Evolutionary conservation across 2,888 invertebrate species (phyloP).

Genomic region (Philopedon plagiatum): DNA sequence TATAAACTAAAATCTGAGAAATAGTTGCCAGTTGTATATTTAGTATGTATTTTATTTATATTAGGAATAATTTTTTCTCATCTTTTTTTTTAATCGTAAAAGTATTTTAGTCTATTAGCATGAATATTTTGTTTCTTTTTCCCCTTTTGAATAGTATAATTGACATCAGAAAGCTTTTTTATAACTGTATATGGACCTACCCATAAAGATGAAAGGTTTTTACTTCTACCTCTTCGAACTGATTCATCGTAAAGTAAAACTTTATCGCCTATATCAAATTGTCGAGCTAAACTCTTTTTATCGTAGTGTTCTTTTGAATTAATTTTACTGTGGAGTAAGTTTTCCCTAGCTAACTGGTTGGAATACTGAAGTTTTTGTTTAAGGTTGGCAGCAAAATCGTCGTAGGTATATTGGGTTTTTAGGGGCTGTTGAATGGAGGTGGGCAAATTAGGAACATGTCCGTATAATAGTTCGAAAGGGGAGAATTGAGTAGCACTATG

Average conservation of each 20-base stretch:
- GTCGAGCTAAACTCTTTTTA: slow-evolving; percentile 15
- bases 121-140: slow-evolving; percentile 12
- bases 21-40: too few relatives aligned
- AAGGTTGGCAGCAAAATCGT: slow-evolving; percentile 13
- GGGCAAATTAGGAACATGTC: slow-evolving; percentile 5
- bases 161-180: slow-evolving; percentile 8
- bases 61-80: background rate
- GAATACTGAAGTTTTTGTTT: slow-evolving; percentile 22
- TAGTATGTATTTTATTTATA: background rate
- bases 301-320: slow-evolving; percentile 17
- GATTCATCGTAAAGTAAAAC: slow-evolving; percentile 21
- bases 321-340: slow-evolving; percentile 1
- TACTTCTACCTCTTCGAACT: slow-evolving; percentile 21
- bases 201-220: slow-evolving; percentile 16
- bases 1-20: too few relatives aligned
- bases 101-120: slow-evolving; percentile 12
- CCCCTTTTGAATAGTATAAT: slow-evolving; percentile 11
- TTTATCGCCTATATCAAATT: slow-evolving; percentile 17
- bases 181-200: slow-evolving; percentile 13
- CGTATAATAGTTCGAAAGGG: slow-evolving; percentile 12
- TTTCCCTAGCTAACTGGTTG: slow-evolving; percentile 12
- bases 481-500: slow-evolving; percentile 2
- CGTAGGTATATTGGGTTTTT: slow-evolving; percentile 12
- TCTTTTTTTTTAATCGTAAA: too few relatives aligned
- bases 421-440: slow-evolving; percentile 6